Percentiles rank a stretch among this genome's conserved stretches.
These are phyloP conservation scores for Metridium senile DNA, from an alignment of 92 coral and sea anemone species.

Conservation along the genomic window DNA sequence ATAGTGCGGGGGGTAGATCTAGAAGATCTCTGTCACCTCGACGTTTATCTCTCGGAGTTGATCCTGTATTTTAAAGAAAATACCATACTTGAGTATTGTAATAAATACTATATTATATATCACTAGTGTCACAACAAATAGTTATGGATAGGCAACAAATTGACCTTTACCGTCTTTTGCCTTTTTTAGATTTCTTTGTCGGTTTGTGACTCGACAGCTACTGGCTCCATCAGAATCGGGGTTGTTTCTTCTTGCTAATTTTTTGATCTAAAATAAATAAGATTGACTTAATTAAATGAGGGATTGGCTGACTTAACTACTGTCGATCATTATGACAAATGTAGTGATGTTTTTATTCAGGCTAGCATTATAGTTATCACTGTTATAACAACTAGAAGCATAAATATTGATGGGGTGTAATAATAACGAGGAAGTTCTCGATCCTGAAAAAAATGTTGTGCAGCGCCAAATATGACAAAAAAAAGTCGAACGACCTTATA, in stretches of 20 bases:
- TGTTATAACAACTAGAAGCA: too few species aligned
- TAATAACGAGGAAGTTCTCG: too few species aligned
- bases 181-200: constrained; percentile 95
- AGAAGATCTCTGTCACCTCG: constrained; percentile 73
- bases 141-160: too few species aligned
- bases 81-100: not conserved
- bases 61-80: constrained; percentile 44
- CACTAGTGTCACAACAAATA: too few species aligned
- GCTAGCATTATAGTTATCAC: too few species aligned
- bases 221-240: constrained; percentile 99
- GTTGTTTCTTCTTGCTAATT: constrained; percentile 94
- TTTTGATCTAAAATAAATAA: constrained; percentile 75
- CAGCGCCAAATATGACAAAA: too few species aligned
- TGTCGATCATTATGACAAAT: too few species aligned
- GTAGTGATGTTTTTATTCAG: too few species aligned
- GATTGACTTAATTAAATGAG: not conserved
- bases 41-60: constrained; percentile 84
- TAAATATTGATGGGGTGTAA: too few species aligned
- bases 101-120: too few species aligned
- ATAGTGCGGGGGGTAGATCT: constrained; percentile 67
- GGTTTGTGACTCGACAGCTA: constrained; percentile 96
- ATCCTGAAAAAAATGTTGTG: too few species aligned
- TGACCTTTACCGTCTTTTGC: constrained; percentile 96
- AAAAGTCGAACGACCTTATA: too few species aligned
- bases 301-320: not conserved